Percentiles rank a stretch among this genome's conserved stretches.
Evolutionary conservation across 2,888 invertebrate genomes (phyloP).

Genomic region (Criorhina ranunculi): DNA sequence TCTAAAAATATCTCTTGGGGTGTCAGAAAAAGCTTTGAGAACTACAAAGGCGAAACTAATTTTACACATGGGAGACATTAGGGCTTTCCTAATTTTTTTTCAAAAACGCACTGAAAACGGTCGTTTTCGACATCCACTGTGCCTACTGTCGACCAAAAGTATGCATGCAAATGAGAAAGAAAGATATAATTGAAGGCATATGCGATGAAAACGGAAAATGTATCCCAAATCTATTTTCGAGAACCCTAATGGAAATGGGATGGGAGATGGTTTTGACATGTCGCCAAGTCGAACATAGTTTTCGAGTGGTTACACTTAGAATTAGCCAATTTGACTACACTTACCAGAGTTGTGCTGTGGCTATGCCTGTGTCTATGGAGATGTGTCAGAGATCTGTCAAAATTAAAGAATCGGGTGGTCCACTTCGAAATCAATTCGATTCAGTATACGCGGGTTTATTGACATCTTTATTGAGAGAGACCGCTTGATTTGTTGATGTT

Average conservation of each 20-base stretch:
- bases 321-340: slow-evolving; percentile 32
- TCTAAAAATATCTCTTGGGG: slow-evolving; percentile 41
- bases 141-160: slow-evolving; percentile 5
- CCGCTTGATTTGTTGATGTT: slow-evolving; percentile 33
- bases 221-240: slow-evolving; percentile 54
- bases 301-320: slow-evolving; percentile 36
- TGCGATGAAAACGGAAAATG: slow-evolving; percentile 26
- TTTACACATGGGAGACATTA: slow-evolving; percentile 30
- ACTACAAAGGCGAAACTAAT: slow-evolving; percentile 31
- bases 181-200: slow-evolving; percentile 23
- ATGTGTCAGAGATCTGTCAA: slow-evolving; percentile 13
- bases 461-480: slow-evolving; percentile 55
- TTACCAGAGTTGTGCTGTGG: not conserved
- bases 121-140: not conserved
- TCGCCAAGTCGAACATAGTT: slow-evolving; percentile 60
- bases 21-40: not conserved
- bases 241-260: slow-evolving; percentile 44
- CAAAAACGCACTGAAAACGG: not conserved
- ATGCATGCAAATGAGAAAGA: slow-evolving; percentile 7
- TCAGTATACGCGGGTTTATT: slow-evolving; percentile 45
- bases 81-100: slow-evolving; percentile 31
- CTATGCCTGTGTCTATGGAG: not conserved
- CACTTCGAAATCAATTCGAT: slow-evolving; percentile 27
- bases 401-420: slow-evolving; percentile 21
- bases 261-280: slow-evolving; percentile 52